phyloP scores from a whole-genome alignment of 2,888 invertebrate genomes.

The Drosophila setosimentum region DNA sequence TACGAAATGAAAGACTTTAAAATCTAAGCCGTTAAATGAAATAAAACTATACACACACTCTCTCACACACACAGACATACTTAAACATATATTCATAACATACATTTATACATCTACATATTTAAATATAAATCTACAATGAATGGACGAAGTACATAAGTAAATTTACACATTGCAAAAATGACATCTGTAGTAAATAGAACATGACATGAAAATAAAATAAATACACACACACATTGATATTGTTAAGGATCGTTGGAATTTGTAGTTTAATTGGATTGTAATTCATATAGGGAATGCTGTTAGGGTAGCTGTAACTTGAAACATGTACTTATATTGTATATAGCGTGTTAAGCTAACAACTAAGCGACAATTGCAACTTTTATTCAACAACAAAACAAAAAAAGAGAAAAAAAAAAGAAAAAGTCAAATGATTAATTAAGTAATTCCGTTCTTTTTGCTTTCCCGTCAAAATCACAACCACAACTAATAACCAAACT shows the following conservation, averaged over 20 bases:
- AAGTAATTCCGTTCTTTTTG: conserved; percentile 31
- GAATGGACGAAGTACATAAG: conserved; percentile 14
- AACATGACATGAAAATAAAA: neutral
- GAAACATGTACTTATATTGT: conserved; percentile 71
- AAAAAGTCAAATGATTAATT: conserved; percentile 21
- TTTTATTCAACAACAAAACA: conserved; percentile 6
- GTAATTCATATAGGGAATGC: conserved; percentile 72
- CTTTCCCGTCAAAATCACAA: conserved; percentile 35
- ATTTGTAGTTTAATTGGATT: conserved; percentile 75
- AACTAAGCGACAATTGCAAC: conserved; percentile 25
- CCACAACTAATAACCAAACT: conserved; percentile 22
- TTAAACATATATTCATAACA: conserved; percentile 26
- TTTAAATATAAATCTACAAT: conserved; percentile 22
- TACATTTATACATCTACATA: conserved; percentile 29
- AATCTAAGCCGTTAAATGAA: conserved; percentile 75
- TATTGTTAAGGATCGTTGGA: conserved; percentile 79
- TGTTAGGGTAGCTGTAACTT: conserved; percentile 76
- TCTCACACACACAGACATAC: conserved; percentile 31
- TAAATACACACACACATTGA: conserved; percentile 42
- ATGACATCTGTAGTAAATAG: conserved; percentile 61
- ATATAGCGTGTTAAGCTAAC: conserved; percentile 72
- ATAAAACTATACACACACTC: conserved; percentile 54
- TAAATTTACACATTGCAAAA: conserved; percentile 69
- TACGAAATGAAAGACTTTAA: conserved; percentile 85
- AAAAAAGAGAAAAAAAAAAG: neutral